Percentiles rank a stretch among this genome's conserved stretches.
Evolutionary conservation across 2,888 invertebrate genomes (phyloP).

Genomic region (Girardia tigrina): DNA sequence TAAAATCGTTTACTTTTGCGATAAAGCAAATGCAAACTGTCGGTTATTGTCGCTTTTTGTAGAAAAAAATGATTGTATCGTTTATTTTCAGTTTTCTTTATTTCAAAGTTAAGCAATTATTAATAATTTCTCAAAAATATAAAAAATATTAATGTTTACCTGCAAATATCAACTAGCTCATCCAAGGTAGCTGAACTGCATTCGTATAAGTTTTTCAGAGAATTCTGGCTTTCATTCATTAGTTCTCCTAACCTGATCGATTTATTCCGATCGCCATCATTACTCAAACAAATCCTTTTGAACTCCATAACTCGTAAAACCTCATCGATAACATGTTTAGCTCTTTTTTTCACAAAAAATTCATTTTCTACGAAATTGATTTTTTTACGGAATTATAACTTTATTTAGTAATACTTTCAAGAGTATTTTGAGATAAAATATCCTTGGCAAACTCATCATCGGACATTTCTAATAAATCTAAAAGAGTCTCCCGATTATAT

Average conservation of each 20-base stretch:
- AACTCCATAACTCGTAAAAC: constrained; percentile 70
- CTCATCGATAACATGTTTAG: constrained; percentile 70
- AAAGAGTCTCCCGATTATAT: not conserved
- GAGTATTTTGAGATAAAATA: constrained; percentile 13
- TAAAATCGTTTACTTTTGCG: too few species aligned
- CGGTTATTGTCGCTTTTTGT: too few species aligned
- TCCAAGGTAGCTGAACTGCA: constrained; percentile 81
- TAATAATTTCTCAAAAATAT: too few species aligned
- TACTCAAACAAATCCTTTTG: constrained; percentile 54
- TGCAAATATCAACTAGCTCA: constrained; percentile 59
- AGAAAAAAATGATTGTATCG: too few species aligned
- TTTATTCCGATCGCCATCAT: not conserved
- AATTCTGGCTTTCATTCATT: constrained; percentile 76
- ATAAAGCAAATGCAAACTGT: too few species aligned
- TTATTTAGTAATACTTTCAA: not conserved
- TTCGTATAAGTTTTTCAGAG: constrained; percentile 70
- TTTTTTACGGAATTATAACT: not conserved
- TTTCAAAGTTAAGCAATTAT: too few species aligned
- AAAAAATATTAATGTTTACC: too few species aligned
- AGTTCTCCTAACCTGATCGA: constrained; percentile 56
- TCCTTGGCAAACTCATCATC: not conserved
- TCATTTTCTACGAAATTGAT: constrained; percentile 45
- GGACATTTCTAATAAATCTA: not conserved
- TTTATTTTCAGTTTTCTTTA: too few species aligned
- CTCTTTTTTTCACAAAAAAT: constrained; percentile 66